Conservation (phyloP, 2,888 invertebrate species). For the Vannuccia rotundouncinata region DNA sequence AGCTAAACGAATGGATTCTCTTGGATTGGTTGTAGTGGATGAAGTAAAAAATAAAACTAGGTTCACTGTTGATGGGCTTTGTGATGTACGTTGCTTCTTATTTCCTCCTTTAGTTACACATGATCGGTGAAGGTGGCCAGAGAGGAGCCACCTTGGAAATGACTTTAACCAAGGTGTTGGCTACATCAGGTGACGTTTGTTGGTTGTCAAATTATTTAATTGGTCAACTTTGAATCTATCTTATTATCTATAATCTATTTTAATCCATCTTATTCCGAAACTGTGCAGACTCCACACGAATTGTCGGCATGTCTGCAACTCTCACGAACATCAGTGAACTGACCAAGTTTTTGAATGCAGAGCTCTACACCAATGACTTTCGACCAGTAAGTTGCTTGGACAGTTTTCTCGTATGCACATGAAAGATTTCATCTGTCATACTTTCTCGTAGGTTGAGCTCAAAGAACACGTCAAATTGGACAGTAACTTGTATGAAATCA, state of each 20-base stretch:
- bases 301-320: slow-evolving; percentile 94
- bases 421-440: neutral
- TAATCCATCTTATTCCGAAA: too few relatives aligned
- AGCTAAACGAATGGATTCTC: slow-evolving; percentile 65
- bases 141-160: slow-evolving; percentile 79
- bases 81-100: neutral
- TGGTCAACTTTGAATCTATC: neutral
- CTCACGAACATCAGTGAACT: slow-evolving; percentile 81
- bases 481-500: slow-evolving; percentile 62
- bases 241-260: too few relatives aligned
- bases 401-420: slow-evolving; percentile 41
- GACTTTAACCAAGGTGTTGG: slow-evolving; percentile 71
- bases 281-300: slow-evolving; percentile 65
- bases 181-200: slow-evolving; percentile 62
- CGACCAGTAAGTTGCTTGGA: slow-evolving; percentile 69
- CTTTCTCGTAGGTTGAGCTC: slow-evolving; percentile 64
- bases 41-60: slow-evolving; percentile 59
- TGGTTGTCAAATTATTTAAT: neutral
- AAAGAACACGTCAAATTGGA: slow-evolving; percentile 68
- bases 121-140: slow-evolving; percentile 75
- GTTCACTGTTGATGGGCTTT: neutral
- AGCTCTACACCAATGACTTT: slow-evolving; percentile 75
- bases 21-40: slow-evolving; percentile 77
- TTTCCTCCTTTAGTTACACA: slow-evolving; percentile 62
- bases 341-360: slow-evolving; percentile 72